Base-by-base conservation (phyloP, 2,888 invertebrate species). In the Timema podura region DNA sequence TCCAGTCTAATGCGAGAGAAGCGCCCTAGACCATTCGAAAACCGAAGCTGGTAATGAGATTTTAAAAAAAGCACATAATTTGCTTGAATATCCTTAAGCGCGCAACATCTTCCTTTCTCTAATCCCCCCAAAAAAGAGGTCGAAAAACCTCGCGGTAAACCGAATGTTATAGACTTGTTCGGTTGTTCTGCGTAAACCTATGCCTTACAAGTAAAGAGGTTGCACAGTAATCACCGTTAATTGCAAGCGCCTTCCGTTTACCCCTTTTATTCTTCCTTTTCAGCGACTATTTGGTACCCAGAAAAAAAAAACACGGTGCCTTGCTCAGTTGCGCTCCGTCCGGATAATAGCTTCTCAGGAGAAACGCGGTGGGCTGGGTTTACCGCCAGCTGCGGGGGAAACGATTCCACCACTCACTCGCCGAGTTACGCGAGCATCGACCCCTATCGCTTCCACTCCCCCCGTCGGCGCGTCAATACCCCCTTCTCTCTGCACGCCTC, bases 171-270 rank as follows among this genome's bases (percentile, higher is more conserved):
- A 15, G 48, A 47, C 65, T 47, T 65, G 48, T 47, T 8, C 46
- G 47, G 16, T 54, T 13, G 66, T 16, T 49, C 51, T 54, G 49
- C 44, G 67, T 9, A 44, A 30, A 6, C 65, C 15, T n/a, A n/a
- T 51, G 67, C 64, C 68, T 30, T 30, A 30, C 30, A 30, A 30
- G 30, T 30, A 30, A 30, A 30, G 30, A 30, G 30, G 30, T 30
- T 30, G 44, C 44, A 46, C 70, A 67, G 67, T 68, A 70, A 70
- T 70, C 70, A 64, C 49, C 66, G 66, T 68, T 70, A 70, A 67
- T 68, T 65, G 70, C 68, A 54, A 15, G 16, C 30, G 30, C 48
- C 8, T 30, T 48, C 68, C 47, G 59, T 61, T 30, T 30, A 30
- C 30, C 30, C 30, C 30, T 30, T 30, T 30, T 30, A 30, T 30